Conservation (phyloP, 1,140 invertebrate genomes). For the Mercenaria mercenaria region DNA sequence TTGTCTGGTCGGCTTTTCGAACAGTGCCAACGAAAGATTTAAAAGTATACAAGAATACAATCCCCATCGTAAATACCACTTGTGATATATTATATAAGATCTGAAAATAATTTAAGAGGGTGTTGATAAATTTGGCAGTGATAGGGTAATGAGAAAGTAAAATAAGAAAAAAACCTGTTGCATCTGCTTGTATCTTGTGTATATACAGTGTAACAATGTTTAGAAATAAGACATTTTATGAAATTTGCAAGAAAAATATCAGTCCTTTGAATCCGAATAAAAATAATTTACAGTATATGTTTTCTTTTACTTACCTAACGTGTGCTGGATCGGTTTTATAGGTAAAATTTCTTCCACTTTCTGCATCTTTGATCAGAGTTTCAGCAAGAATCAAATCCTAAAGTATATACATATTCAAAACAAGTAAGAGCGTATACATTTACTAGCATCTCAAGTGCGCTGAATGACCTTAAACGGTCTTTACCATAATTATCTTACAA, state of each 20-base stretch:
- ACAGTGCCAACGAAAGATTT: conserved; percentile 85
- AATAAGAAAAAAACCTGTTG: too few species aligned
- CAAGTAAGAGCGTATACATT: not conserved
- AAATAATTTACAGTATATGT: too few species aligned
- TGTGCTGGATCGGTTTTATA: conserved; percentile 84
- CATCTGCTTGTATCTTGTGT: too few species aligned
- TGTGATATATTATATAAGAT: conserved; percentile 83
- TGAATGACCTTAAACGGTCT: not conserved
- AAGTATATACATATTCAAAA: too few species aligned
- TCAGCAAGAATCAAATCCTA: conserved; percentile 85
- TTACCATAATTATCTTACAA: not conserved
- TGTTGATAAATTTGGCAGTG: too few species aligned
- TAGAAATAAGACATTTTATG: too few species aligned
- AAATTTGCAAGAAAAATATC: too few species aligned
- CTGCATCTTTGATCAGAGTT: conserved; percentile 86
- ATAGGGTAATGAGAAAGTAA: too few species aligned
- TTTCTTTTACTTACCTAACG: conserved; percentile 85
- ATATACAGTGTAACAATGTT: too few species aligned
- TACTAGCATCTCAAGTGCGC: not conserved
- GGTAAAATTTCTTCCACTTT: conserved; percentile 84
- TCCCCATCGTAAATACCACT: conserved; percentile 77
- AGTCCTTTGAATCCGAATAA: too few species aligned
- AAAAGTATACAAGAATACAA: conserved; percentile 85
- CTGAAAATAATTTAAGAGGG: conserved; percentile 75
- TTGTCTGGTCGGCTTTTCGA: conserved; percentile 86